Base-by-base conservation (phyloP, 2,113 vertebrate genomes). In the Pelecanoides urinatrix region DNA sequence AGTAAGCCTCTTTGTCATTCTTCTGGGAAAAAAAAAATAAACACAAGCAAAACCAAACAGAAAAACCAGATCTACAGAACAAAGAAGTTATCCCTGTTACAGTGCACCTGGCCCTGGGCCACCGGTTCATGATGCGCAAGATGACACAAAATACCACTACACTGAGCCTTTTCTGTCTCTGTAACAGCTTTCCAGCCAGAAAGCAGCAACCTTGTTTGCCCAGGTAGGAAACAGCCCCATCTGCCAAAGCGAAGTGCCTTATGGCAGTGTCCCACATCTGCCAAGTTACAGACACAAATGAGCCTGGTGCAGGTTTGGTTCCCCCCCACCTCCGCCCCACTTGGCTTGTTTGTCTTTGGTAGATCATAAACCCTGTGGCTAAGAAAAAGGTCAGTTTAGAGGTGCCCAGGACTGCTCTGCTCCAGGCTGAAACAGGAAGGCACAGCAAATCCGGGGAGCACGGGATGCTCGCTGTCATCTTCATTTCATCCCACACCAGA, bases 281-380 rank as follows among this genome's bases (percentile, higher is more conserved):
- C 11, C 0, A 83, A 88, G 47, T 63, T 38, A 88, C 71, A 91
- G 47, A 87, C 45, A 53, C 38, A 16, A 34, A 40, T 2, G 4
- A 92, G 76, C 17, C 19, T 62, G 49, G 76, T 2, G 2, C 30
- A 84, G 49, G 56, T 27, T 42, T 22, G 44, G 16, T 45, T 17
- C n/a, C 5, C 9, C 7, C 11, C 1, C 7, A 12, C 40, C 40
- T 40, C 11, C 40, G 40, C 40, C 13, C 34, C 2, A 2, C 47
- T 36, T 23, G 34, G 20, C 29, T 94, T 87, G 77, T 90, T 96
- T 92, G 70, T 0, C 74, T 95, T 74, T 47, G 38, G 59, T 89
- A 88, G 68, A 94, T 90, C 71, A 94, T 81, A 91, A 95, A 96
- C 68, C 61, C 83, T 53, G 26, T 16, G 62, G 79, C 61, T 77